These are phyloP conservation scores for Anthopleura sola DNA, from an alignment of 64 coral and sea anemone genomes.

Conservation along the genomic window DNA sequence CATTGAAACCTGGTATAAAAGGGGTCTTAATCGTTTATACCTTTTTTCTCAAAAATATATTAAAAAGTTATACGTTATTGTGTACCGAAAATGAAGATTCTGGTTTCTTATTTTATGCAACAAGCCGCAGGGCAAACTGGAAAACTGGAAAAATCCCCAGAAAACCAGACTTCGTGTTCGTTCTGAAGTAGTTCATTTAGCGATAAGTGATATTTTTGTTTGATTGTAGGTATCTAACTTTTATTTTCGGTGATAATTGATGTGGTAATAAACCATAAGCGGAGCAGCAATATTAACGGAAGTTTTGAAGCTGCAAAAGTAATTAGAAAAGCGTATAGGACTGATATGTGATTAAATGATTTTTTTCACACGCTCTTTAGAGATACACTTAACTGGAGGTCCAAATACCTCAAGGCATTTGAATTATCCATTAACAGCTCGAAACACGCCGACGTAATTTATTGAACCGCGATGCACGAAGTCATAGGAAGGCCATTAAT, in stretches of 20 bases:
- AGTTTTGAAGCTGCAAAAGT: not conserved
- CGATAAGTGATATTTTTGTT: not conserved
- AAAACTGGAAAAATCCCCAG: not conserved
- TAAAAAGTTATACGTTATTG: too few species aligned
- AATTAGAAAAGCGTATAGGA: not conserved
- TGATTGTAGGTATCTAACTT: not conserved
- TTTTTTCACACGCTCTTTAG: slow-evolving; percentile 22
- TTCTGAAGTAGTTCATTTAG: not conserved
- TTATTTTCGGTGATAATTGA: slow-evolving; percentile 1
- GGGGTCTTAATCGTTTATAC: too few species aligned
- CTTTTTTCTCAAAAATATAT: too few species aligned
- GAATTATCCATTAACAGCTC: slow-evolving; percentile 9
- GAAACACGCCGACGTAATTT: not conserved
- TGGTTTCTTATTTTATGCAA: not conserved
- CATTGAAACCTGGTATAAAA: too few species aligned
- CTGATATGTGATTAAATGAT: not conserved
- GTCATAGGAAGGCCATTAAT: not conserved
- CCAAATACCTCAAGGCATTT: not conserved
- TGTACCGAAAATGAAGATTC: not conserved
- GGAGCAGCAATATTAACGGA: not conserved
- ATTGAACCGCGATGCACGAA: not conserved
- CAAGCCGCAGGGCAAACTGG: not conserved
- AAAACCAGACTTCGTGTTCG: not conserved
- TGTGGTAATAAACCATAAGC: not conserved
- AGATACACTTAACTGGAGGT: slow-evolving; percentile 3